Conservation (phyloP, 2,888 invertebrate genomes). For the Drosophila mimetica region DNA sequence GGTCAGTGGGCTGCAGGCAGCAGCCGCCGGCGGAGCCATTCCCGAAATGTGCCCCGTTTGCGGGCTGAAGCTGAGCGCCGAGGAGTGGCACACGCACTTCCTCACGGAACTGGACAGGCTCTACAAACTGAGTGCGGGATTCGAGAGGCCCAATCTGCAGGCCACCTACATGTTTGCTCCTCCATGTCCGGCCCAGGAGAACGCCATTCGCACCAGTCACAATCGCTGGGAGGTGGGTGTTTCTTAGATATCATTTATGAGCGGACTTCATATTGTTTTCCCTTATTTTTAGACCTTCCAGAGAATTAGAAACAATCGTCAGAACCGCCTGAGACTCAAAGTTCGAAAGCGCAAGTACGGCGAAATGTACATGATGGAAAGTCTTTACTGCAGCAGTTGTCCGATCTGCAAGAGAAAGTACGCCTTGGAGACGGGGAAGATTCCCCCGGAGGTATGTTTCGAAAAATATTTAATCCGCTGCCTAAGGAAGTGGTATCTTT, state of each 20-base stretch:
- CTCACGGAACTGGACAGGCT: slow-evolving; percentile 89
- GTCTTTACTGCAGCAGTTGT: slow-evolving; percentile 85
- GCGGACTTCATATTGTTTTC: background rate
- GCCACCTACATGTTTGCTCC: slow-evolving; percentile 84
- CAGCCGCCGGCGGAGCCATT: slow-evolving; percentile 77
- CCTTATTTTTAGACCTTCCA: slow-evolving; percentile 86
- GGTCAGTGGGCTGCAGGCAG: slow-evolving; percentile 65
- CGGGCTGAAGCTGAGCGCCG: slow-evolving; percentile 88
- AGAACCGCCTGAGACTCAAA: slow-evolving; percentile 88
- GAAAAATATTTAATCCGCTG: background rate
- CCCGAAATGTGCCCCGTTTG: slow-evolving; percentile 88
- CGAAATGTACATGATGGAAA: slow-evolving; percentile 85
- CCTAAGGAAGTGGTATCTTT: too few species aligned
- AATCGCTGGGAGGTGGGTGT: slow-evolving; percentile 88
- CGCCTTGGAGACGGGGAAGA: slow-evolving; percentile 85
- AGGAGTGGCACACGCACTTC: slow-evolving; percentile 89
- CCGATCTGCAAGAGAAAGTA: slow-evolving; percentile 87
- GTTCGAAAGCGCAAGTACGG: slow-evolving; percentile 88
- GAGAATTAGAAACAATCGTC: slow-evolving; percentile 89
- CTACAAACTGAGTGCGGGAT: slow-evolving; percentile 86
- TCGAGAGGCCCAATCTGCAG: slow-evolving; percentile 83
- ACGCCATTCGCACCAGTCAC: slow-evolving; percentile 84
- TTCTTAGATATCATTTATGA: too few species aligned
- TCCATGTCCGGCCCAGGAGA: slow-evolving; percentile 83
- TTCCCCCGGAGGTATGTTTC: slow-evolving; percentile 86